A percentile compares a stretch with the other conserved stretches of the same genome.
Evolutionary conservation across 2,113 vertebrate genomes (phyloP).

Genomic region (Ia io): DNA sequence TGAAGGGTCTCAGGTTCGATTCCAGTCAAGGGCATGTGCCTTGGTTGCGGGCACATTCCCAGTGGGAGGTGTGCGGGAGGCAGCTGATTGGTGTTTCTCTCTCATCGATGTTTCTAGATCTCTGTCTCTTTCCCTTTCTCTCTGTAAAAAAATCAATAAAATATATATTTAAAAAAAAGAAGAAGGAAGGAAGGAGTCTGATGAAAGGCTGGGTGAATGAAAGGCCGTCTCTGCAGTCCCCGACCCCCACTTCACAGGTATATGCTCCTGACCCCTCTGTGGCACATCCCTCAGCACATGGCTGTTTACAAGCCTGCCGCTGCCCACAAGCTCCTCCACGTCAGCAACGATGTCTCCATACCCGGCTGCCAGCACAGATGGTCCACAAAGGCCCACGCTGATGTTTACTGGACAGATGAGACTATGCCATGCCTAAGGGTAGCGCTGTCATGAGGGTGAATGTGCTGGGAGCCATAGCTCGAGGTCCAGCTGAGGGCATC

Average conservation of each 20-base stretch:
- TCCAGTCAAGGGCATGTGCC: too few species aligned
- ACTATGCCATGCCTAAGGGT: not conserved
- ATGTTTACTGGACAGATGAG: not conserved
- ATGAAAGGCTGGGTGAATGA: not conserved
- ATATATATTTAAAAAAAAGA: too few species aligned
- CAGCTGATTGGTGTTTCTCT: too few species aligned
- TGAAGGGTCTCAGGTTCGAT: too few species aligned
- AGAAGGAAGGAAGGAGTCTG: not conserved
- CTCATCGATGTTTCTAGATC: too few species aligned
- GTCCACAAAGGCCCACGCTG: not conserved
- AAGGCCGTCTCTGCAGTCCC: not conserved
- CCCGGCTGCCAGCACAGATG: not conserved
- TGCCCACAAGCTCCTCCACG: not conserved
- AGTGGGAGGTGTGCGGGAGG: too few species aligned
- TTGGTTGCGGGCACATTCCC: too few species aligned
- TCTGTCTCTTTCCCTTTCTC: too few species aligned
- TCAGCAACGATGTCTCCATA: not conserved
- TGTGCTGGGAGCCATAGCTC: not conserved
- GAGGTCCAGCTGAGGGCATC: not conserved
- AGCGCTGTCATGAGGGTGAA: accelerated
- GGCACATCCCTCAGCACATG: not conserved
- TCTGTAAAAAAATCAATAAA: too few species aligned
- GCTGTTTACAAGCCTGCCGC: not conserved
- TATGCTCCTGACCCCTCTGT: not conserved
- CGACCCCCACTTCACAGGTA: not conserved